Base-by-base conservation (phyloP, 2,113 vertebrate species). In the Acrocephalus kingi region DNA sequence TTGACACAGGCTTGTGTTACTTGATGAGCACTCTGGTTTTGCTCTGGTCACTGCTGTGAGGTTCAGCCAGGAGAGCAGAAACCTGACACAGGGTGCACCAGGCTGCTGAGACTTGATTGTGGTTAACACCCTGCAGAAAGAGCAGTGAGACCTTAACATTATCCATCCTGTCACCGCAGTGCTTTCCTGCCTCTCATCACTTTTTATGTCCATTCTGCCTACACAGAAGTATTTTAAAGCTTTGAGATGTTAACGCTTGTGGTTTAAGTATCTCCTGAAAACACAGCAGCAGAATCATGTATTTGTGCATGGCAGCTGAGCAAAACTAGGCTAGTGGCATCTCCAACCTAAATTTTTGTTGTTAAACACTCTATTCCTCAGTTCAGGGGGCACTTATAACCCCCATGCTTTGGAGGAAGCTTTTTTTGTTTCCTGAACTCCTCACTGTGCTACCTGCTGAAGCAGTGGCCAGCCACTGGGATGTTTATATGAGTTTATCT, bases 31-130 rank as follows among this genome's bases (percentile, higher is more conserved):
- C 54, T 77, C 51, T 21, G 69, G 15, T 3, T 83, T 62, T 31
- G 52, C 67, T 17, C 73, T 24, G 76, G 22, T 35, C 73, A 5
- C 19, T 9, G 0, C 1, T 35, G 86, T 0, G 20, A 62, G 52
- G 28, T 25, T 49, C 74, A n/a, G 33, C 68, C 55, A 4, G 3
- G 62, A 12, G 43, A 59, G 61, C 73, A 41, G 69, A 9, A 48
- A 11, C 11, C 10, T 7, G 28, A 5, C 13, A 8, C n/a, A 9
- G 77, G 51, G 22, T 39, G 15, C 0, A 1, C 25, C 22, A 1
- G 0, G 5, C 35, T 54, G 63, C 56, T 52, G 80, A n/a, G 71
- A 7, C 28, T 7, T 9, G 63, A 0, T 5, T 43, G 74, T 56
- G 43, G 67, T 73, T 76, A 48, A 58, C 56, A 39, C 72, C 76